These are phyloP conservation scores for Dolichotis patagonum DNA, from an alignment of 2,113 vertebrate species.

Conservation along the genomic window DNA sequence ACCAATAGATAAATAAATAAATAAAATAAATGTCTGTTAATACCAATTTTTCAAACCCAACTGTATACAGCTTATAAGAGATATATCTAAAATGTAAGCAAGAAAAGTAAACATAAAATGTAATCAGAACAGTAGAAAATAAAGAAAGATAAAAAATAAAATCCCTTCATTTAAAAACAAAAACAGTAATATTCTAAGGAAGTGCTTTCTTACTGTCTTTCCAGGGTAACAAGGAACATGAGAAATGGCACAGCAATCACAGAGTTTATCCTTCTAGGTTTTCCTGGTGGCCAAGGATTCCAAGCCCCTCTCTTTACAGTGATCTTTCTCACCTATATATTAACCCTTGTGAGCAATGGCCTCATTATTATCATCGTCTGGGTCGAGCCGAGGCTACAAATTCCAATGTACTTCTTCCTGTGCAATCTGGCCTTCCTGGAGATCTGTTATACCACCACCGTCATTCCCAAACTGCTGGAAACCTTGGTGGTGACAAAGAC, in stretches of 20 bases:
- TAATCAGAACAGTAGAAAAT: not conserved
- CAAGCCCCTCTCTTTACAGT: slow-evolving; percentile 44
- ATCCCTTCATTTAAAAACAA: not conserved
- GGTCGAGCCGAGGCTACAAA: slow-evolving; percentile 69
- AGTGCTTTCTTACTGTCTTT: not conserved
- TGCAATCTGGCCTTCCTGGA: slow-evolving; percentile 74
- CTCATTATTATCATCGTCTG: slow-evolving; percentile 66
- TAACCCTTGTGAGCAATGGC: slow-evolving; percentile 51
- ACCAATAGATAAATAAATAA: not conserved
- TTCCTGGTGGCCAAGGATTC: slow-evolving; percentile 48
- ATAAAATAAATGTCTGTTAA: too few species aligned
- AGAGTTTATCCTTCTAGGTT: slow-evolving; percentile 73
- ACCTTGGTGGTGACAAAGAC: slow-evolving; percentile 56
- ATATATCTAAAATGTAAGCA: not conserved
- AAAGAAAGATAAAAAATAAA: not conserved
- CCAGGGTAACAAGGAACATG: slow-evolving; percentile 41
- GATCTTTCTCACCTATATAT: slow-evolving; percentile 59
- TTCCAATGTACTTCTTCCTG: slow-evolving; percentile 78
- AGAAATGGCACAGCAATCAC: slow-evolving; percentile 53
- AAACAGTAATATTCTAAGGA: not conserved
- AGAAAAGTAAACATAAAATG: not conserved
- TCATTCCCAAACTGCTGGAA: slow-evolving; percentile 72
- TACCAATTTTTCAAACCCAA: not conserved
- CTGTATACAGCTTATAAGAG: not conserved
- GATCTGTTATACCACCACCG: slow-evolving; percentile 63